Percentiles rank a stretch among this genome's conserved stretches.
These are phyloP conservation scores for Drepanosiphum platanoidis DNA, from an alignment of 2,888 invertebrate genomes.

Conservation along the genomic window DNA sequence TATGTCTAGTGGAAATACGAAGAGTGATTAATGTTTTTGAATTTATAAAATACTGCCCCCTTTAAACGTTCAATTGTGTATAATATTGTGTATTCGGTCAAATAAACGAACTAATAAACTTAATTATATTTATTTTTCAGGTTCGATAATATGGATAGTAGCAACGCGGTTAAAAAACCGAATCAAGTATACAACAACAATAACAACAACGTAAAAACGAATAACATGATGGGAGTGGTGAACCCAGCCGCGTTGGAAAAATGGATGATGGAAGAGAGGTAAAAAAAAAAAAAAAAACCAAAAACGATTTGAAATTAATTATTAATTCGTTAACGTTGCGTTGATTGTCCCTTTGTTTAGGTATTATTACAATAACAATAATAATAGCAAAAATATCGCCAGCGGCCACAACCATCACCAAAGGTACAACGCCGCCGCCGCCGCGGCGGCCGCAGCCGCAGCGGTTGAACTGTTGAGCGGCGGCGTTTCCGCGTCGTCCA, in stretches of 20 bases:
- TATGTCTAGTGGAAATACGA: too few relatives aligned
- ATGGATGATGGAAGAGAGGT: slow-evolving; percentile 53
- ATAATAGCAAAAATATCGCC: slow-evolving; percentile 14
- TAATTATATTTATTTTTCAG: neutral
- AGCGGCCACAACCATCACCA: slow-evolving; percentile 17
- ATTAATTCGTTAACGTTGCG: neutral
- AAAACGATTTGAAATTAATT: slow-evolving; percentile 66
- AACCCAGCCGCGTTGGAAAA: slow-evolving; percentile 43
- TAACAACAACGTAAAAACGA: slow-evolving; percentile 27
- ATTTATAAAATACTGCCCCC: too few relatives aligned
- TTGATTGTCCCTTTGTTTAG: neutral
- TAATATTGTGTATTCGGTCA: too few relatives aligned
- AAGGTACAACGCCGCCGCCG: slow-evolving; percentile 36
- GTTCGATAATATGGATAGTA: slow-evolving; percentile 25
- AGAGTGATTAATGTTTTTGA: too few relatives aligned
- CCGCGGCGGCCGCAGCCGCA: slow-evolving; percentile 27
- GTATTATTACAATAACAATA: slow-evolving; percentile 53
- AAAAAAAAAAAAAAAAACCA: slow-evolving; percentile 52
- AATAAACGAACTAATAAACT: slow-evolving; percentile 29
- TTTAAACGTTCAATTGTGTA: too few relatives aligned
- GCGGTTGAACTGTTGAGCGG: slow-evolving; percentile 35
- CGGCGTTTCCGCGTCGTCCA: slow-evolving; percentile 15
- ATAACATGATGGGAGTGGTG: slow-evolving; percentile 45
- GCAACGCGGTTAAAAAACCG: slow-evolving; percentile 24
- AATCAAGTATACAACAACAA: slow-evolving; percentile 24